phyloP scores from a whole-genome alignment of 2,797 vertebrate species.

The Halcyon leucocephala region DNA sequence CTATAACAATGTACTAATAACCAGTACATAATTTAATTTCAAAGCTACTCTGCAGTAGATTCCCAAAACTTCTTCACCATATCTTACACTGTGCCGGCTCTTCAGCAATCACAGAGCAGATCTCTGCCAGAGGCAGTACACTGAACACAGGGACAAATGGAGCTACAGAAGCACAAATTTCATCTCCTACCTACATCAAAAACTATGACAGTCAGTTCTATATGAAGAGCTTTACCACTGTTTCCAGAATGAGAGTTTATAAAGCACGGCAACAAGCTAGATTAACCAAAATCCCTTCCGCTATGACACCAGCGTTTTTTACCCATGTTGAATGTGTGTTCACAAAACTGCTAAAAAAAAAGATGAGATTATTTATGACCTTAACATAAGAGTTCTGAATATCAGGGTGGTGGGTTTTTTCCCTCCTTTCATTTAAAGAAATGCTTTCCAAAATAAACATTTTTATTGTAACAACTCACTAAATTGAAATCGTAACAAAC shows the following conservation, averaged over 20 bases:
- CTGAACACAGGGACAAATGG: not conserved
- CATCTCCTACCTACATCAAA: not conserved
- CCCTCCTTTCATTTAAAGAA: not conserved
- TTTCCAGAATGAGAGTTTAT: not conserved
- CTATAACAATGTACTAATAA: not conserved
- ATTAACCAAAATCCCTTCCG: conserved; percentile 8
- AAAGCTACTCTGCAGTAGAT: not conserved
- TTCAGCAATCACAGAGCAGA: not conserved
- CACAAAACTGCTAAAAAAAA: not conserved
- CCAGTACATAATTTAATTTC: not conserved
- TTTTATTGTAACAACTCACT: not conserved
- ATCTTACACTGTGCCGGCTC: not conserved
- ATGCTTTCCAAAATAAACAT: not conserved
- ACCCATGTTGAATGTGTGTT: not conserved
- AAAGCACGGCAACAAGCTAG: conserved; percentile 3
- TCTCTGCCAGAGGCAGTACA: not conserved
- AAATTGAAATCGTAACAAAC: not conserved
- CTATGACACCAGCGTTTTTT: not conserved
- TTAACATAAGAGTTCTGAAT: not conserved
- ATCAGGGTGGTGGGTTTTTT: no score
- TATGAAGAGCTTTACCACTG: not conserved
- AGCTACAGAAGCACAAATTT: not conserved
- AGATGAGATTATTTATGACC: not conserved
- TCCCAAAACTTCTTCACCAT: not conserved
- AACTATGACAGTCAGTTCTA: not conserved